phyloP scores from a whole-genome alignment of 2,113 vertebrate species.

The Gorsachius goisagi region DNA sequence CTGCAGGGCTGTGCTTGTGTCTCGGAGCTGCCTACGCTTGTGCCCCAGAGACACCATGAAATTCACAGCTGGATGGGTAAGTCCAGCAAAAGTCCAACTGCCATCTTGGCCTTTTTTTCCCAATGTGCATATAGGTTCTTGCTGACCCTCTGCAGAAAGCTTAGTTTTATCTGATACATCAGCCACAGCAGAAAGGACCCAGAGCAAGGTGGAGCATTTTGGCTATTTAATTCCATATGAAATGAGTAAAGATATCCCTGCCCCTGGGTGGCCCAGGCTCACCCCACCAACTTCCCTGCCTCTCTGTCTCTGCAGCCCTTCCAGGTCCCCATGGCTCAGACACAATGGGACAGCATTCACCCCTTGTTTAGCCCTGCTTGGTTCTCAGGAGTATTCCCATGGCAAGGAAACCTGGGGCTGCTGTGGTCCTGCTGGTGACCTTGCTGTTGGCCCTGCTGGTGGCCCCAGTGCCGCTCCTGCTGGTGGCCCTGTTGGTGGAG shows the following conservation, averaged over 20 bases:
- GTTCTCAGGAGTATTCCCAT: background rate
- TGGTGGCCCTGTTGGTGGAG: background rate
- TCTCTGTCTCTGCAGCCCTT: background rate
- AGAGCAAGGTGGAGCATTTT: background rate
- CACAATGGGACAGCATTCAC: fast-evolving
- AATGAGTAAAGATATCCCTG: background rate
- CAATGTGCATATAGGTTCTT: background rate
- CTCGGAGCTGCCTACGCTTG: background rate
- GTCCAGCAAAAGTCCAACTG: background rate
- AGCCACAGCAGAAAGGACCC: background rate
- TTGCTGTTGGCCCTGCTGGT: background rate
- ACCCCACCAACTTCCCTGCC: background rate
- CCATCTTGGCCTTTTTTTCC: background rate
- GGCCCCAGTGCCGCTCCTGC: no score
- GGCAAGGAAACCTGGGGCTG: background rate
- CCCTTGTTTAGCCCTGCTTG: background rate
- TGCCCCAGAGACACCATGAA: background rate
- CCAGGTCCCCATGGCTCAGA: background rate
- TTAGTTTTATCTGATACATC: background rate
- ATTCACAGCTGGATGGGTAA: background rate
- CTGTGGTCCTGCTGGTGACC: background rate
- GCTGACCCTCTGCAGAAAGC: background rate
- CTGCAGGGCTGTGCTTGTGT: background rate
- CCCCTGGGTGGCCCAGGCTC: background rate
- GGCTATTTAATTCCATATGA: background rate